A percentile compares a stretch with the other conserved stretches of the same genome.
These are phyloP conservation scores for Sinocyclocheilus grahami DNA, from an alignment of 2,113 vertebrate species.

Conservation along the genomic window DNA sequence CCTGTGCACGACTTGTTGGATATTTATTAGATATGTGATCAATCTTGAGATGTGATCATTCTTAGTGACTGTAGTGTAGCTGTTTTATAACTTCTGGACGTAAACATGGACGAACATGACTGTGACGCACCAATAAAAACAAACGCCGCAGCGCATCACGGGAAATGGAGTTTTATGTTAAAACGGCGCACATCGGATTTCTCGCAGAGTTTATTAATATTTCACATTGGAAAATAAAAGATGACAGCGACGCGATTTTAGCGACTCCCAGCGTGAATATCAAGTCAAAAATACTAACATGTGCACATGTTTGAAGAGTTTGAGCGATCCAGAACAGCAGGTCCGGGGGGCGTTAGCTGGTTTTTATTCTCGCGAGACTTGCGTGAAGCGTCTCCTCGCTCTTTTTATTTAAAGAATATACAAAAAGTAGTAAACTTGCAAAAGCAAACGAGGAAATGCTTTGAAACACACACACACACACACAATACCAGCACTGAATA, in stretches of 20 bases:
- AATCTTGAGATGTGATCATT: no score
- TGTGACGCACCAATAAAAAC: slow-evolving; percentile 31
- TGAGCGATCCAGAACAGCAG: not conserved
- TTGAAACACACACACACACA: not conserved
- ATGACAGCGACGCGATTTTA: no score
- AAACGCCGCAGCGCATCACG: not conserved
- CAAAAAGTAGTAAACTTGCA: not conserved
- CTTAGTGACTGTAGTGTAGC: no score
- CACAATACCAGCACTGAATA: not conserved
- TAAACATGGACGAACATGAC: not conserved
- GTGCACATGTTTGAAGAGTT: not conserved
- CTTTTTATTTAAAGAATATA: not conserved
- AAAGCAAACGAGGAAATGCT: not conserved
- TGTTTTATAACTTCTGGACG: not conserved
- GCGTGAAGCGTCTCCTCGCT: not conserved
- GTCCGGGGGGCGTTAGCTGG: no score
- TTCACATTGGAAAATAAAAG: not conserved
- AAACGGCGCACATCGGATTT: not conserved
- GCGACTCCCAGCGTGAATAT: not conserved
- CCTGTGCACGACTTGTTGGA: no score
- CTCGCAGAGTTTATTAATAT: not conserved
- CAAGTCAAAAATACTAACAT: not conserved
- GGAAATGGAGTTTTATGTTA: not conserved
- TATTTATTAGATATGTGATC: no score
- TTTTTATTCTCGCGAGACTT: no score